Percentiles rank a stretch among this genome's conserved stretches.
Conservation (phyloP, 1,140 invertebrate genomes). For the Aphaenogaster floridana region DNA sequence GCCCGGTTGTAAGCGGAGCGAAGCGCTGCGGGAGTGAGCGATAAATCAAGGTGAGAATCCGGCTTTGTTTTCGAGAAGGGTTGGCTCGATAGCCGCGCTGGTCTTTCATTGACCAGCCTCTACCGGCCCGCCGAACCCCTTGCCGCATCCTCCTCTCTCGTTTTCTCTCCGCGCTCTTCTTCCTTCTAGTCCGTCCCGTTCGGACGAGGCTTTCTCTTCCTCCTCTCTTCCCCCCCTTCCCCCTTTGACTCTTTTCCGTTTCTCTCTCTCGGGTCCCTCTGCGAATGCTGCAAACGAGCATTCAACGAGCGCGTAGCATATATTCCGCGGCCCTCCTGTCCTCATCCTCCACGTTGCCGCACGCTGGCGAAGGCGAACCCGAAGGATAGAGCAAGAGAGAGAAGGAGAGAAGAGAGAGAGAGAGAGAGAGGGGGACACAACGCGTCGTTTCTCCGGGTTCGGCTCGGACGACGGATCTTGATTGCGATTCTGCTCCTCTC, state of each 20-base stretch:
- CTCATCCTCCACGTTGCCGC: conserved; percentile 39
- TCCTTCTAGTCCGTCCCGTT: conserved; percentile 45
- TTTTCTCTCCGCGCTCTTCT: conserved; percentile 31
- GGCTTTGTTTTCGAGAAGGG: conserved; percentile 77
- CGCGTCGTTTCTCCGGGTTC: conserved; percentile 42
- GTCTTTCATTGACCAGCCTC: conserved; percentile 72
- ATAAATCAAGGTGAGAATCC: conserved; percentile 78
- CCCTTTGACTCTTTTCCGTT: conserved; percentile 49
- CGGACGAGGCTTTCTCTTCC: conserved; percentile 44
- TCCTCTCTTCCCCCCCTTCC: not conserved
- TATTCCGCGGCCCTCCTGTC: conserved; percentile 70
- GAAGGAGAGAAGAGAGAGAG: not conserved
- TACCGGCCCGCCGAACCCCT: conserved; percentile 44
- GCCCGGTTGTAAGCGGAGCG: conserved; percentile 22
- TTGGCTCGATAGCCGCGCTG: conserved; percentile 63
- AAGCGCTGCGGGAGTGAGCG: conserved; percentile 55
- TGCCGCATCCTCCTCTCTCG: conserved; percentile 13
- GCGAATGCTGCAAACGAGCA: conserved; percentile 75
- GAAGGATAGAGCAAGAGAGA: conserved; percentile 3
- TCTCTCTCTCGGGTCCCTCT: conserved; percentile 51
- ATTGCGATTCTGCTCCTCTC: conserved; percentile 37
- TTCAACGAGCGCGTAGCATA: conserved; percentile 75
- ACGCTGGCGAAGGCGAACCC: conserved; percentile 43
- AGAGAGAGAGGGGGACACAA: not conserved
- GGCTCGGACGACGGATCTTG: conserved; percentile 48